Evolutionary conservation across 2,113 vertebrate species (phyloP), one percentile per base, ranked within the genome.

Genomic region (Stigmatopora nigra): DNA sequence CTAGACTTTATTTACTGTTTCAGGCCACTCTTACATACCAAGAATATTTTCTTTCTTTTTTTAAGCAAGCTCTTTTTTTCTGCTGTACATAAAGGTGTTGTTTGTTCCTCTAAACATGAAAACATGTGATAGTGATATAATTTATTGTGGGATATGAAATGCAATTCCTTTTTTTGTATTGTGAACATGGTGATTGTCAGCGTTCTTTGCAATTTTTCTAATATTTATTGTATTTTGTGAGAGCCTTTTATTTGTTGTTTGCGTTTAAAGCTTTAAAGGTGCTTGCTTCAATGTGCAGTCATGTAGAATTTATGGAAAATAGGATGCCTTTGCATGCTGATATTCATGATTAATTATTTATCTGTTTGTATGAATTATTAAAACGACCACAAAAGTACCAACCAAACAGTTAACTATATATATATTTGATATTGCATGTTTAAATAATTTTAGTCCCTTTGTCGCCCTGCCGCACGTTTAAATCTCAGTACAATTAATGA

Each of bases 211-310:
- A 22, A 71, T 36, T 60, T 70, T 58, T 64, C 63, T 66, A 69
- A 10, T 2, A 69, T 68, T 72, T 57, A n/a, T n/a, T 69, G 22
- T 64, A 19, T 71, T 13, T 75, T 12, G 77, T 80, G 22, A 80
- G 47, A 45, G 41, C 56, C 10, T 49, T 69, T 53, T 57, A 7
- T 71, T 10, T 66, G 58, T 72, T 56, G 61, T 72, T 65, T 68
- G 76, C 78, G 25, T 75, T 73, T 16, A 68, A 63, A 76, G 76
- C 82, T 78, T 81, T 85, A 81, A 82, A 78, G 80, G 62, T 67
- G 52, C 61, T n/a, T n/a, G n/a, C n/a, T 73, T 65, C 65, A 78
- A 75, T 71, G 78, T 86, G 31, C 25, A 69, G 46, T 16, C 38
- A 57, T 78, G 71, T 78, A 56, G 68, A 77, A 41, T 72, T 44